Conservation (phyloP, 2,113 vertebrate genomes). For the Poeciliopsis prolifica region DNA sequence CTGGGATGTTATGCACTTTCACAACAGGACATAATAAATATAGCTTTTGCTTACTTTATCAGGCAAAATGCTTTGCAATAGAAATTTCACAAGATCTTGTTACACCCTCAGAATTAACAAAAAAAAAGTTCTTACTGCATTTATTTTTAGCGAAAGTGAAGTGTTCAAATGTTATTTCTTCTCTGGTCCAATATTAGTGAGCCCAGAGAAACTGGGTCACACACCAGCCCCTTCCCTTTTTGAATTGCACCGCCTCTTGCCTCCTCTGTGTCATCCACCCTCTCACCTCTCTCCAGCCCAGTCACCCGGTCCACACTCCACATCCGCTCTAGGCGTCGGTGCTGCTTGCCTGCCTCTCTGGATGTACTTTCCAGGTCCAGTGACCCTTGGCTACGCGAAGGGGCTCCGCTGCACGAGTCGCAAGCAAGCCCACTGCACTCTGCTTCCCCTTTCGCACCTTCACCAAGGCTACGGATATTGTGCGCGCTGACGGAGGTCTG, state of each 20-base stretch:
- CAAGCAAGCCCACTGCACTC: constrained; percentile 84
- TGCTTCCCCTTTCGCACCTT: constrained; percentile 79
- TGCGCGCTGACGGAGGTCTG: constrained; percentile 85
- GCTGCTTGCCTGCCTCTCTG: constrained; percentile 84
- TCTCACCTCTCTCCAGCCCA: constrained; percentile 84
- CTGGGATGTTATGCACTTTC: neutral
- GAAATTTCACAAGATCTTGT: neutral
- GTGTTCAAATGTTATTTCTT: constrained; percentile 55
- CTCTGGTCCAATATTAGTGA: constrained; percentile 40
- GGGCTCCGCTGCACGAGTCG: constrained; percentile 83
- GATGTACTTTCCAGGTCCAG: constrained; percentile 88
- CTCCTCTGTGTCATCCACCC: constrained; percentile 69
- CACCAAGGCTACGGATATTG: constrained; percentile 82
- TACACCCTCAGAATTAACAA: neutral
- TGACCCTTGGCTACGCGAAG: constrained; percentile 85
- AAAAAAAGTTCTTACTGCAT: neutral
- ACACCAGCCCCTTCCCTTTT: constrained; percentile 19
- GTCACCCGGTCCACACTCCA: constrained; percentile 91
- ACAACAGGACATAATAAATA: too few species aligned
- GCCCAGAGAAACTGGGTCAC: constrained; percentile 18
- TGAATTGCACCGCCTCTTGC: constrained; percentile 64
- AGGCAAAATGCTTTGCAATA: too few species aligned
- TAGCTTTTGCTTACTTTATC: too few species aligned
- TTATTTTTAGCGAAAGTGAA: neutral
- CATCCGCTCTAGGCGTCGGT: constrained; percentile 92